These are phyloP conservation scores for Drosophila nigritarsus DNA, from an alignment of 2,888 invertebrate species.

Conservation along the genomic window DNA sequence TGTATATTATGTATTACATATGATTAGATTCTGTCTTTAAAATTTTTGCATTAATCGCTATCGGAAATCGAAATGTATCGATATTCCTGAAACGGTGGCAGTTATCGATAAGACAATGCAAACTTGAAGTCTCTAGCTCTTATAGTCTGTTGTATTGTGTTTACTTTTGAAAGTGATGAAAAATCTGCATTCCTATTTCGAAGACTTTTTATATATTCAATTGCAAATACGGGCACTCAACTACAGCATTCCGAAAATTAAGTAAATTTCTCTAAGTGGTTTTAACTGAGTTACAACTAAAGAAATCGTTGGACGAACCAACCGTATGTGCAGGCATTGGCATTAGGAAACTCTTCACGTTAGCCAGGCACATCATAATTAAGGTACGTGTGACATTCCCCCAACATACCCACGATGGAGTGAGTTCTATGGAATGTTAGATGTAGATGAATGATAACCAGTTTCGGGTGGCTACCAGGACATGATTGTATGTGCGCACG, in stretches of 20 bases:
- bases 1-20: no score
- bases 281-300: not conserved
- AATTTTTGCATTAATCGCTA: no score
- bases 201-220: not conserved
- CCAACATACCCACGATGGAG: not conserved
- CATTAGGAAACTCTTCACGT: slow-evolving; percentile 9
- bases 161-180: no score
- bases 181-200: no score
- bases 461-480: slow-evolving; percentile 1
- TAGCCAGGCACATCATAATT: slow-evolving; percentile 11
- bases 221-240: not conserved
- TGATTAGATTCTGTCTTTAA: no score
- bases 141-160: not conserved
- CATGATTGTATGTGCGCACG: slow-evolving; percentile 13
- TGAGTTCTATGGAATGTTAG: not conserved
- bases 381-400: slow-evolving; percentile 5
- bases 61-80: no score
- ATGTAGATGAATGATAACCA: slow-evolving; percentile 9
- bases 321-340: not conserved
- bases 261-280: slow-evolving; percentile 2
- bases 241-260: not conserved
- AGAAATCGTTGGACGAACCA: no score
- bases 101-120: no score
- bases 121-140: no score
- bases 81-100: no score